Conservation (phyloP, 2,888 invertebrate species). For the Archaeoteleia sp. region DNA sequence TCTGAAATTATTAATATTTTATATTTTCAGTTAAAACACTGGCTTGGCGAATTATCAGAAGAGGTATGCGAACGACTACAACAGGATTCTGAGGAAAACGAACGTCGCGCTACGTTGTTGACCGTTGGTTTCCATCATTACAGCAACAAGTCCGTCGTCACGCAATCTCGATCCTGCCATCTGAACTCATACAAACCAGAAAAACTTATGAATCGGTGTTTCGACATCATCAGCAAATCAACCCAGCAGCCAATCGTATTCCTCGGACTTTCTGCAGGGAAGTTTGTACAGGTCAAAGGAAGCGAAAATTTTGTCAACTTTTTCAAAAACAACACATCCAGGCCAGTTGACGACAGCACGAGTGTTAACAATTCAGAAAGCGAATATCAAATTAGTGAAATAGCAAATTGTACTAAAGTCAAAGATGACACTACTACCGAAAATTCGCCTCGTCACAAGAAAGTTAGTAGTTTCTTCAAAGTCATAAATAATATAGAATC, state of each 20-base stretch:
- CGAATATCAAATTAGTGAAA: constrained; percentile 1
- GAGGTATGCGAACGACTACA: constrained; percentile 90
- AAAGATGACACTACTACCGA: not conserved
- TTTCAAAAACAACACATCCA: constrained; percentile 59
- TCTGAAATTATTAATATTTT: constrained; percentile 8
- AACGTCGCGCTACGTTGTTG: constrained; percentile 86
- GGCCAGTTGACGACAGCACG: constrained; percentile 4
- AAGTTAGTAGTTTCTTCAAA: constrained; percentile 43
- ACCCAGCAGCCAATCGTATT: constrained; percentile 75
- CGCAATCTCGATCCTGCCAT: constrained; percentile 79
- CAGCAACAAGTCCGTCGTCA: constrained; percentile 59
- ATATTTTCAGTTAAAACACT: constrained; percentile 77
- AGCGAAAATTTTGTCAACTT: constrained; percentile 66
- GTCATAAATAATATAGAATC: constrained; percentile 23
- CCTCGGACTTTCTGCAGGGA: constrained; percentile 77
- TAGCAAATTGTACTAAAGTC: not conserved
- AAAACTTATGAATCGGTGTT: constrained; percentile 80
- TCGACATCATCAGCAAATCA: constrained; percentile 81
- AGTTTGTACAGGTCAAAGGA: constrained; percentile 69
- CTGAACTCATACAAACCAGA: constrained; percentile 81
- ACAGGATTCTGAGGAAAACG: constrained; percentile 87
- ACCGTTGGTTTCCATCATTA: constrained; percentile 80
- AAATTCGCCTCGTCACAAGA: constrained; percentile 1
- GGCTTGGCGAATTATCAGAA: constrained; percentile 86
- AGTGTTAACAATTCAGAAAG: not conserved